A percentile compares a stretch with the other conserved stretches of the same genome.
Conservation (phyloP, 1,140 invertebrate species). For the Lordiphosa mommai region DNA sequence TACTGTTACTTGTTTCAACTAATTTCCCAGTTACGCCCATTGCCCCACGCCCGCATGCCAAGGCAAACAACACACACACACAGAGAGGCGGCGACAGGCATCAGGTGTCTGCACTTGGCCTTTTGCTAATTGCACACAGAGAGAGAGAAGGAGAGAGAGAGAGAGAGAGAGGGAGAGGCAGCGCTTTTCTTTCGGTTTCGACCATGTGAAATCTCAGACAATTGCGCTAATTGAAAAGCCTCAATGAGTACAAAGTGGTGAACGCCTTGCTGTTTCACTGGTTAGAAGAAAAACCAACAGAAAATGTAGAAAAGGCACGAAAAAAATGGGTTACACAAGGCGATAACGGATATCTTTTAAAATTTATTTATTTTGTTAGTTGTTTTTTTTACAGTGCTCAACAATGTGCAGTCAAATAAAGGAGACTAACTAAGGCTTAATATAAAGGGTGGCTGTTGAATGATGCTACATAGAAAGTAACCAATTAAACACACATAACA, state of each 20-base stretch:
- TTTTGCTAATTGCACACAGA: conserved; percentile 58
- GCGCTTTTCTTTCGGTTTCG: conserved; percentile 28
- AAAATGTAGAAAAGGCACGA: neutral
- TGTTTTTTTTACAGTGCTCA: no score
- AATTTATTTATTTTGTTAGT: no score
- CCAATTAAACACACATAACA: no score
- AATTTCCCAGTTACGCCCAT: conserved; percentile 70
- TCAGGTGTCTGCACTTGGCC: conserved; percentile 74
- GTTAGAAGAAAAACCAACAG: no score
- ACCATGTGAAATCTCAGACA: conserved; percentile 70
- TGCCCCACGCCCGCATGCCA: conserved; percentile 45
- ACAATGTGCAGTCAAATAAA: no score
- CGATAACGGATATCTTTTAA: no score
- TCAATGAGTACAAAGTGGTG: conserved; percentile 57
- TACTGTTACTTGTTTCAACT: conserved; percentile 74
- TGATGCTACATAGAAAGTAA: no score
- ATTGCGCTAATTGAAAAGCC: conserved; percentile 72
- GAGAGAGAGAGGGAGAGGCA: neutral
- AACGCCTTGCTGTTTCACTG: conserved; percentile 13
- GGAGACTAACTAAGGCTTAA: no score
- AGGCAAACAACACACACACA: conserved; percentile 36
- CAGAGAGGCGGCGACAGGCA: conserved; percentile 22
- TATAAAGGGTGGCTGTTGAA: no score
- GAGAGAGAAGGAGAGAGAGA: neutral
- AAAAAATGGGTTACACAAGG: conserved; percentile 2